phyloP scores from a whole-genome alignment of 2,797 vertebrate species.

The Selene dorsalis region DNA sequence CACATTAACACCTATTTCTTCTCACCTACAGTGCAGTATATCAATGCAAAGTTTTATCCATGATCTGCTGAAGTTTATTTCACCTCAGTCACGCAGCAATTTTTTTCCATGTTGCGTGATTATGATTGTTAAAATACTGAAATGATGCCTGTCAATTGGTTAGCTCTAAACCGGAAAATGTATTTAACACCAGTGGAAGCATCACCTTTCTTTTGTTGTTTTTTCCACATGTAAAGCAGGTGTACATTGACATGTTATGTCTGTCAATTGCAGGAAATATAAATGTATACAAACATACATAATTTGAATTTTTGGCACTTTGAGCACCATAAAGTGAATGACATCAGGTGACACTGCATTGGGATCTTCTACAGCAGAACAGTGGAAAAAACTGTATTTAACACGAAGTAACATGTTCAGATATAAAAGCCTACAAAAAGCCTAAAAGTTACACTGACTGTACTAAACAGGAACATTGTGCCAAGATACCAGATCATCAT shows the following conservation, averaged over 20 bases:
- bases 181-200: neutral
- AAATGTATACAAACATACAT: too few relatives aligned
- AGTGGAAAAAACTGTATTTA: too few relatives aligned
- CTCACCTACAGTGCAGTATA: neutral
- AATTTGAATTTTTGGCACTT: neutral
- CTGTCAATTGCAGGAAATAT: too few relatives aligned
- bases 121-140: neutral
- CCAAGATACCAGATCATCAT: slow-evolving; percentile 22
- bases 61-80: neutral
- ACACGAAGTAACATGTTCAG: neutral
- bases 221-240: too few relatives aligned
- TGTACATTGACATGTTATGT: too few relatives aligned
- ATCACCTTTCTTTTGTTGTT: neutral
- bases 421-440: neutral
- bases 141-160: neutral
- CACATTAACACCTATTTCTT: neutral
- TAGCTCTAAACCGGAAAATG: neutral
- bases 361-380: neutral
- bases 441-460: neutral
- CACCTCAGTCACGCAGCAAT: neutral
- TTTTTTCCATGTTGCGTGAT: neutral
- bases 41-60: neutral
- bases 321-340: neutral
- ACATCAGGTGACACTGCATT: neutral
- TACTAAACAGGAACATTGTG: slow-evolving; percentile 32